phyloP scores from a whole-genome alignment of 2,113 vertebrate species.

The Isurus oxyrinchus region DNA sequence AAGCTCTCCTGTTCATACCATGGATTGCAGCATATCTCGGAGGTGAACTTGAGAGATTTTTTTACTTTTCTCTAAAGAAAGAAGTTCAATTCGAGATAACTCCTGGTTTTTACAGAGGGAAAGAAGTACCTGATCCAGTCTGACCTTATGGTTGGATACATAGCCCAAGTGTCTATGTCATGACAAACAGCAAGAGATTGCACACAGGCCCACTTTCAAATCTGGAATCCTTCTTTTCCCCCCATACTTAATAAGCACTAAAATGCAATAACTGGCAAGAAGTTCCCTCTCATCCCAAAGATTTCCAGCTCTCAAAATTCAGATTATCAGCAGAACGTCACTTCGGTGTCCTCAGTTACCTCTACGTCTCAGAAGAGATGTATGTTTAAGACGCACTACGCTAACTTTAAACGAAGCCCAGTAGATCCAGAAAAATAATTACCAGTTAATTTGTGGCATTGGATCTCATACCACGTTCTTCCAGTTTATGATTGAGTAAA shows the following conservation, averaged over 20 bases:
- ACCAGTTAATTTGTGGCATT: background rate
- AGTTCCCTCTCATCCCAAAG: background rate
- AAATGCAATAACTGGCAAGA: background rate
- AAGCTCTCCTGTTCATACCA: background rate
- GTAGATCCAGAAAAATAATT: background rate
- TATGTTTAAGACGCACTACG: background rate
- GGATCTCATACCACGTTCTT: background rate
- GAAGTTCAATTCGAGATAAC: background rate
- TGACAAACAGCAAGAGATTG: background rate
- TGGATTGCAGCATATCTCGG: background rate
- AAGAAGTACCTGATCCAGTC: background rate
- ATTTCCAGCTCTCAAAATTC: background rate
- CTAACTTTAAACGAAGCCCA: background rate
- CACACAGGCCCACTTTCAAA: too few relatives aligned
- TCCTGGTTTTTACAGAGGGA: background rate
- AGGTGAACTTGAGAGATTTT: background rate
- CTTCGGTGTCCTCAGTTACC: background rate
- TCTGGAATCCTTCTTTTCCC: background rate
- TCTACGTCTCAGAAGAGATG: background rate
- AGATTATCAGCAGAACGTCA: background rate
- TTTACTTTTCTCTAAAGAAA: background rate
- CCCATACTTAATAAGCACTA: background rate
- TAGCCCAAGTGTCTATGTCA: background rate
- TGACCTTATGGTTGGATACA: too few relatives aligned
- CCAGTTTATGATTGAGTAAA: background rate